phyloP scores from a whole-genome alignment of 2,113 vertebrate species.

The Pelvicachromis taeniatus region DNA sequence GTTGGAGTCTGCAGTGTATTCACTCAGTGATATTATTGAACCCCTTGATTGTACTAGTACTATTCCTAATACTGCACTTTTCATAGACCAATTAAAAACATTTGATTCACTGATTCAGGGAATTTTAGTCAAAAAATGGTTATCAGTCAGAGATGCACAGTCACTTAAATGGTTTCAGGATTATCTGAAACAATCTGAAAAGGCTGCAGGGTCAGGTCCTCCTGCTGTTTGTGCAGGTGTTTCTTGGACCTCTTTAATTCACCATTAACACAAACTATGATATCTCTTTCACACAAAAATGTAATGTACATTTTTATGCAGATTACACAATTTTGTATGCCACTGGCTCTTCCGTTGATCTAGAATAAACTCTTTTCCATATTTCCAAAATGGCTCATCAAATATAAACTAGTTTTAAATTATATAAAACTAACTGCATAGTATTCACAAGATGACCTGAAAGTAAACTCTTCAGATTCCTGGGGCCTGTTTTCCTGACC shows the following conservation, averaged over 20 bases:
- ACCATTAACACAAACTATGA: neutral
- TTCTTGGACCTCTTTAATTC: neutral
- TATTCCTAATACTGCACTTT: neutral
- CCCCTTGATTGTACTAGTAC: neutral
- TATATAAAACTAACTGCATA: neutral
- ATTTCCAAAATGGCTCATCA: neutral
- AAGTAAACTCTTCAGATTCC: neutral
- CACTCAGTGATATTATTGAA: neutral
- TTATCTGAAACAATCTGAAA: neutral
- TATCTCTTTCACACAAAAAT: neutral
- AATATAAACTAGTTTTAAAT: neutral
- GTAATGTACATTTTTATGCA: neutral
- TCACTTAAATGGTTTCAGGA: neutral
- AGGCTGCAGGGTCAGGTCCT: neutral
- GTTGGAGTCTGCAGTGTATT: neutral
- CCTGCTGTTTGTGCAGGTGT: neutral
- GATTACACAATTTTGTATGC: neutral
- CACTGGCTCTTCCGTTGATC: neutral
- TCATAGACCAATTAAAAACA: neutral
- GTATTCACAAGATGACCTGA: neutral
- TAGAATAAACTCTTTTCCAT: neutral
- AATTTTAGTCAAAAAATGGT: neutral
- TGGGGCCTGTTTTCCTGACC: neutral
- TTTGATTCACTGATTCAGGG: neutral
- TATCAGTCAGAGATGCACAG: neutral